Conservation (phyloP, 92 coral and sea anemone genomes). For the Montipora capitata region DNA sequence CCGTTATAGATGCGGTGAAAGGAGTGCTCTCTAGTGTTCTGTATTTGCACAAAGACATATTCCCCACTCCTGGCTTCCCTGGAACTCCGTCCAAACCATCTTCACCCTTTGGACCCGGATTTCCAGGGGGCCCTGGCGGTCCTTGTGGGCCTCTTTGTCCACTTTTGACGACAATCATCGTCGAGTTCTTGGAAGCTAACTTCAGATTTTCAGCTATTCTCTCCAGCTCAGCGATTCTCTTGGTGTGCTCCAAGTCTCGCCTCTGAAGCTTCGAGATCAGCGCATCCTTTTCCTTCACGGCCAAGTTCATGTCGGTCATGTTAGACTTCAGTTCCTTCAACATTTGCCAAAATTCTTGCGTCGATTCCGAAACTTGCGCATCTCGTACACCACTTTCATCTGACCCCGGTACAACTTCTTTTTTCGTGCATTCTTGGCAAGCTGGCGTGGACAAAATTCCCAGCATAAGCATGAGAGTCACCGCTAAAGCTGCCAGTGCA, state of each 20-base stretch:
- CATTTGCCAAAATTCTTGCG: constrained; percentile 47
- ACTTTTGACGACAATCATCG: constrained; percentile 25
- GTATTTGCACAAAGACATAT: constrained; percentile 69
- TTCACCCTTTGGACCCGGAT: constrained; percentile 54
- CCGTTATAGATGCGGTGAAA: constrained; percentile 24
- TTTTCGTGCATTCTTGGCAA: constrained; percentile 67
- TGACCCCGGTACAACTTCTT: constrained; percentile 24
- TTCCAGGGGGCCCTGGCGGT: constrained; percentile 60
- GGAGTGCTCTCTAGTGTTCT: not conserved
- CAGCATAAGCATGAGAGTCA: constrained; percentile 48
- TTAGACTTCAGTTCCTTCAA: constrained; percentile 60
- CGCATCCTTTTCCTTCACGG: constrained; percentile 54
- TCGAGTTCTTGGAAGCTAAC: constrained; percentile 15
- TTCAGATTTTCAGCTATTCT: constrained; percentile 11
- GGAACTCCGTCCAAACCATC: constrained; percentile 56
- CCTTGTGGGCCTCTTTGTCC: constrained; percentile 82
- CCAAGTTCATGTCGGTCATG: constrained; percentile 56
- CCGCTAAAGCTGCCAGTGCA: constrained; percentile 55
- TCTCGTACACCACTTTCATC: not conserved
- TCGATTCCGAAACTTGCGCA: constrained; percentile 38
- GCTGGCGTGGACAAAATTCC: constrained; percentile 41
- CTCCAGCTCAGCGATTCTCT: constrained; percentile 64
- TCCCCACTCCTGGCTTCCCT: constrained; percentile 67
- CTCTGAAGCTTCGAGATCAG: constrained; percentile 64
- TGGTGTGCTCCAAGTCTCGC: constrained; percentile 64